Evolutionary conservation across 2,888 invertebrate genomes (phyloP).

Genomic region (Uropetala carovei): DNA sequence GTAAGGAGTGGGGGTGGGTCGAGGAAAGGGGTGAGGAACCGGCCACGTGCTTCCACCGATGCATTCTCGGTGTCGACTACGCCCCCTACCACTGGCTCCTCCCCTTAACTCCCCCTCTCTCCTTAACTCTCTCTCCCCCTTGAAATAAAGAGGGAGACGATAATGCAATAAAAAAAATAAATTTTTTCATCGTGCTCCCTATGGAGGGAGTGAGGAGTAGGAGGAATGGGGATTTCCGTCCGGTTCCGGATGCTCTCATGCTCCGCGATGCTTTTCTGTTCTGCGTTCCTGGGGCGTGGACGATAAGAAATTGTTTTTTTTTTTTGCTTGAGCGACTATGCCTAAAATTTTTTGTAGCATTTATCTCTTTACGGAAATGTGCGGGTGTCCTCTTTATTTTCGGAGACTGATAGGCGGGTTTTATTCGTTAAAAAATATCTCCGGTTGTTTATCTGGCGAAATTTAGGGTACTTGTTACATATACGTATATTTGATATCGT

Average conservation of each 20-base stretch:
- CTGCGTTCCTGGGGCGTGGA: not conserved
- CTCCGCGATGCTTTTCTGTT: not conserved
- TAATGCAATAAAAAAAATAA: not conserved
- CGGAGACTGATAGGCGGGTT: too few species aligned
- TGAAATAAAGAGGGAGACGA: too few species aligned
- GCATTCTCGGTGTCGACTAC: too few species aligned
- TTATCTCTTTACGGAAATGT: conserved; percentile 1
- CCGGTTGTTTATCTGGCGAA: too few species aligned
- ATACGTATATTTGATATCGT: too few species aligned
- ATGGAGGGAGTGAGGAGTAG: not conserved
- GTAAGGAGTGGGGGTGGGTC: not conserved
- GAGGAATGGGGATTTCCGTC: conserved; percentile 13
- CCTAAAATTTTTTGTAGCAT: not conserved
- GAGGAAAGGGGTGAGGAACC: not conserved
- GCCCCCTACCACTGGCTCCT: too few species aligned
- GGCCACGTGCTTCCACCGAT: not conserved
- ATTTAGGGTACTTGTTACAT: too few species aligned
- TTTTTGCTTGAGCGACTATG: not conserved
- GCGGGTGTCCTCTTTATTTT: not conserved
- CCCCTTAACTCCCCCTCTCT: too few species aligned
- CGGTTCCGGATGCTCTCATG: not conserved
- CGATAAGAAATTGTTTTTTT: too few species aligned
- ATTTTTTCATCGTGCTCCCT: not conserved
- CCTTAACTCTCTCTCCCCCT: too few species aligned
- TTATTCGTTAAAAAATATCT: too few species aligned